A percentile compares a stretch with the other conserved stretches of the same genome.
phyloP scores from a whole-genome alignment of 2,113 vertebrate genomes.

The Mobula birostris region DNA sequence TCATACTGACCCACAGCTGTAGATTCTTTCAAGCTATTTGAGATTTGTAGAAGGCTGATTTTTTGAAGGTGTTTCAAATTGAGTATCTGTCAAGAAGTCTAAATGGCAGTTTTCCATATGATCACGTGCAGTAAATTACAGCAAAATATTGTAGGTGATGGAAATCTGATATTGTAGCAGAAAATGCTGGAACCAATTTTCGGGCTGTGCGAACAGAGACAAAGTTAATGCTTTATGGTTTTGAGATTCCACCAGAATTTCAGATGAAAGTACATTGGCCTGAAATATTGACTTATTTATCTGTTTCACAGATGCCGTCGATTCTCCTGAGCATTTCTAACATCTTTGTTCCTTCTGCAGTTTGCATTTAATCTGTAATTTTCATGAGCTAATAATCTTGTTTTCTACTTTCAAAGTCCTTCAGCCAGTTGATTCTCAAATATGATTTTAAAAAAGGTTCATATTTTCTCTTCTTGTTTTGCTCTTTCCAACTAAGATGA shows the following conservation, averaged over 20 bases:
- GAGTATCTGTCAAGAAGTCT: neutral
- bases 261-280: too few species aligned
- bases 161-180: neutral
- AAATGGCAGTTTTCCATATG: neutral
- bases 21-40: too few species aligned
- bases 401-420: neutral
- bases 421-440: neutral
- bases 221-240: too few species aligned
- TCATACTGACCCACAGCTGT: too few species aligned
- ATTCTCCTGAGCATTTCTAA: too few species aligned
- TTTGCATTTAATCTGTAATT: neutral
- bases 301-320: too few species aligned
- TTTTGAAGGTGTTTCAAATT: neutral
- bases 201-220: too few species aligned
- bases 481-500: neutral
- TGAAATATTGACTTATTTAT: too few species aligned
- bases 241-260: too few species aligned
- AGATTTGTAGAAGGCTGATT: too few species aligned
- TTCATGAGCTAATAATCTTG: neutral
- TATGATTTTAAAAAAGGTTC: neutral
- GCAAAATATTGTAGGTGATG: neutral
- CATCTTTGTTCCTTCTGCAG: too few species aligned
- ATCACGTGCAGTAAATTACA: neutral
- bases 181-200: neutral
- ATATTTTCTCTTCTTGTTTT: neutral